phyloP scores from a whole-genome alignment of 2,888 invertebrate genomes.

The Eupithecia tripunctaria region DNA sequence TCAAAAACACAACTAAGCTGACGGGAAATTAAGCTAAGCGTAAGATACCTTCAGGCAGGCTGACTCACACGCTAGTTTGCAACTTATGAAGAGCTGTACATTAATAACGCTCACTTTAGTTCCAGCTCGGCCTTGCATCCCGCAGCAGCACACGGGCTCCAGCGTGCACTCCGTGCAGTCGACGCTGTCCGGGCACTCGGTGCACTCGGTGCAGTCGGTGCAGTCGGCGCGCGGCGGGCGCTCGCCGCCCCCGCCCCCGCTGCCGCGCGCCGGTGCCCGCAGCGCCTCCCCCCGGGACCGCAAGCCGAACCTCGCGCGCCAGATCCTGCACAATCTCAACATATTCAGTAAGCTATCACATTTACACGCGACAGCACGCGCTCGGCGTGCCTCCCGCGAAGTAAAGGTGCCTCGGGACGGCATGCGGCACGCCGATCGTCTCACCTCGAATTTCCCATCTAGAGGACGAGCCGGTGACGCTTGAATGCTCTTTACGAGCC shows the following conservation, averaged over 20 bases:
- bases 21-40: no score
- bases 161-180: slow-evolving; percentile 65
- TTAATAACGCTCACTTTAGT: not conserved
- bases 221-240: slow-evolving; percentile 41
- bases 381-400: no score
- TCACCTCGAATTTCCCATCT: not conserved
- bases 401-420: no score
- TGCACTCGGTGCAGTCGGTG: slow-evolving; percentile 47
- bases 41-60: no score
- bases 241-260: slow-evolving; percentile 10
- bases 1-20: no score
- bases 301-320: slow-evolving; percentile 86
- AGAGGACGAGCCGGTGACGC: no score
- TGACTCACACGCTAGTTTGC: no score
- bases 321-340: slow-evolving; percentile 91
- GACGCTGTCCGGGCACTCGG: slow-evolving; percentile 51
- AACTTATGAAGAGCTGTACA: not conserved
- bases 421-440: no score
- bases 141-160: slow-evolving; percentile 79
- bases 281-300: slow-evolving; percentile 69
- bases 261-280: slow-evolving; percentile 52
- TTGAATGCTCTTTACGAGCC: not conserved
- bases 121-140: slow-evolving; percentile 59
- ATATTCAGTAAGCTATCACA: slow-evolving; percentile 86
- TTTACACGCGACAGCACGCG: not conserved